A percentile compares a stretch with the other conserved stretches of the same genome.
These are phyloP conservation scores for Cheilosia urbana DNA, from an alignment of 2,888 invertebrate species.

Conservation along the genomic window DNA sequence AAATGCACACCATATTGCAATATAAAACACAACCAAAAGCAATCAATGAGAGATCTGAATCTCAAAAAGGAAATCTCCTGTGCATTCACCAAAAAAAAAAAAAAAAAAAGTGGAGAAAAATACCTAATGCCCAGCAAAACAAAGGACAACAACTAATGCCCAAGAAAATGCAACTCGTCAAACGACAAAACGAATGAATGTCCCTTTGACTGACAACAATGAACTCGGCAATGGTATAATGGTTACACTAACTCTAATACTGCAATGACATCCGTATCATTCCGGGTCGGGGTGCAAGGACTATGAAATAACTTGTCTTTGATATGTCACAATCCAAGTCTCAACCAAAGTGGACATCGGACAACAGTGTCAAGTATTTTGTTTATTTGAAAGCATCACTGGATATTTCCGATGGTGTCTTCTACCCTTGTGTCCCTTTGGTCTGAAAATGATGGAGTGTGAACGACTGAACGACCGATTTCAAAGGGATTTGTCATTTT, in stretches of 20 bases:
- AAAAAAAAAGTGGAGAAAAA: too few species aligned
- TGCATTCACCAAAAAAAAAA: too few species aligned
- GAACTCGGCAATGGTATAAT: slow-evolving; percentile 22
- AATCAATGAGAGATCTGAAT: too few species aligned
- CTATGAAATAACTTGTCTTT: slow-evolving; percentile 68
- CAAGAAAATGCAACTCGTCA: background rate
- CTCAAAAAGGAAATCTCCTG: too few species aligned
- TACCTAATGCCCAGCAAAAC: too few species aligned
- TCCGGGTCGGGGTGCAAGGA: background rate
- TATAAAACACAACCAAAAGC: too few species aligned
- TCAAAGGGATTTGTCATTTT: slow-evolving; percentile 70
- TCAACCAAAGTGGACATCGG: slow-evolving; percentile 57
- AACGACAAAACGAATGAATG: slow-evolving; percentile 50
- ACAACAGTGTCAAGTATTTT: slow-evolving; percentile 71
- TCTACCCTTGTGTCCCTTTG: background rate
- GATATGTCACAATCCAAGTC: slow-evolving; percentile 64
- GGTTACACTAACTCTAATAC: background rate
- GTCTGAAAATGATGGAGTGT: slow-evolving; percentile 57
- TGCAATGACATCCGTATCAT: slow-evolving; percentile 48
- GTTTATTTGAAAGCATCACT: slow-evolving; percentile 62
- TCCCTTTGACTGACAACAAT: slow-evolving; percentile 52
- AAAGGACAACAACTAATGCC: too few species aligned
- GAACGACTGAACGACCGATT: slow-evolving; percentile 61
- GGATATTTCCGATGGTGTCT: slow-evolving; percentile 14
- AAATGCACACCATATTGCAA: too few species aligned